These are phyloP conservation scores for Auanema freiburgensis DNA, from an alignment of 2,888 invertebrate genomes.

Conservation along the genomic window DNA sequence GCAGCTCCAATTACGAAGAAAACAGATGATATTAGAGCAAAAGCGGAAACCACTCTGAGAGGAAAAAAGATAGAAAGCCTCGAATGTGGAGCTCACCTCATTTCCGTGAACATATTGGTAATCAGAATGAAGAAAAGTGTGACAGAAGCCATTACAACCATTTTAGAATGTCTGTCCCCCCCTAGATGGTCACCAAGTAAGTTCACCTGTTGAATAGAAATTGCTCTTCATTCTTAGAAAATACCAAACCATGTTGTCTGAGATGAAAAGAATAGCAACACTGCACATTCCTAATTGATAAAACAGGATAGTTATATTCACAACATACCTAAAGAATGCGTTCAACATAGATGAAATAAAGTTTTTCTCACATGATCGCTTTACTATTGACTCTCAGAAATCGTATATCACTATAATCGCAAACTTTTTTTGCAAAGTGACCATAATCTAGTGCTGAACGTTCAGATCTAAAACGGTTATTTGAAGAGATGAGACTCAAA, in stretches of 20 bases:
- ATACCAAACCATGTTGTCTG: conserved; percentile 58
- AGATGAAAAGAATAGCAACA: conserved; percentile 64
- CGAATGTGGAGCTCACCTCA: conserved; percentile 22
- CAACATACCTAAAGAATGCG: conserved; percentile 54
- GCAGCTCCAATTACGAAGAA: conserved; percentile 63
- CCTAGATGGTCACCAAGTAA: conserved; percentile 54
- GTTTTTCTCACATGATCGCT: conserved; percentile 49
- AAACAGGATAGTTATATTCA: conserved; percentile 63
- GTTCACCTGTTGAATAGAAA: conserved; percentile 25
- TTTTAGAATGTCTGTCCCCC: conserved; percentile 48
- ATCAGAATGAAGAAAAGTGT: conserved; percentile 55
- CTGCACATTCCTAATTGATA: conserved; percentile 64
- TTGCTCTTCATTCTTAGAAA: not conserved
- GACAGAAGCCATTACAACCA: conserved; percentile 58
- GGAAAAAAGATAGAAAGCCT: conserved; percentile 10
- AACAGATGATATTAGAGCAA: conserved; percentile 62
- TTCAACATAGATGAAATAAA: not conserved
- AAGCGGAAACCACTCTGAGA: conserved; percentile 53
- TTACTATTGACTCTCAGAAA: conserved; percentile 60
- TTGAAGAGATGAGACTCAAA: not conserved
- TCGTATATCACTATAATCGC: conserved; percentile 59
- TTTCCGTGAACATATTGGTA: conserved; percentile 63
- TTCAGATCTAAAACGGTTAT: conserved; percentile 45
- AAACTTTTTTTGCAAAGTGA: conserved; percentile 64
- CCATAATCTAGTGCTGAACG: conserved; percentile 62